Evolutionary conservation across 2,888 invertebrate genomes (phyloP).

Genomic region (Coelopa pilipes): DNA sequence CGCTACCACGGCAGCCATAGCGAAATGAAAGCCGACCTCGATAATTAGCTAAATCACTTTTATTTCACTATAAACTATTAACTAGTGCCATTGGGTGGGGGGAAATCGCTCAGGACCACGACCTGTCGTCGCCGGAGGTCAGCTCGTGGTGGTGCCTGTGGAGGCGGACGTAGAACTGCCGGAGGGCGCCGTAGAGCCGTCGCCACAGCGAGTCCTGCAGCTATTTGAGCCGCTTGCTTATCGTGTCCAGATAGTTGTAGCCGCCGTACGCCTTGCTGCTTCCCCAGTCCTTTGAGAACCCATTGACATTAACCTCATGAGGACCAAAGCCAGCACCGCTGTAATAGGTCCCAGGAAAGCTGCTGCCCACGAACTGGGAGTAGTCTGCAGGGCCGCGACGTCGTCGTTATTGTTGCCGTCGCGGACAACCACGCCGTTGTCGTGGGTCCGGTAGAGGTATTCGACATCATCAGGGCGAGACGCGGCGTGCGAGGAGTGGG

Average conservation of each 20-base stretch:
- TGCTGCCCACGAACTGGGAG: slow-evolving; percentile 62
- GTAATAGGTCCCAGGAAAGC: slow-evolving; percentile 53
- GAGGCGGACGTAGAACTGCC: slow-evolving; percentile 43
- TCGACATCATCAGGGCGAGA: no score
- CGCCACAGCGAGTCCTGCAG: slow-evolving; percentile 37
- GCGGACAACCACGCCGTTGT: background rate
- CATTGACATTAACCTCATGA: slow-evolving; percentile 55
- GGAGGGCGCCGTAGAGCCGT: slow-evolving; percentile 38
- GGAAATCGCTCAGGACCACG: background rate
- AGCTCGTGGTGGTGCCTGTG: slow-evolving; percentile 32
- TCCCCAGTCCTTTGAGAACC: slow-evolving; percentile 61
- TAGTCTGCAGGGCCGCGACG: slow-evolving; percentile 53
- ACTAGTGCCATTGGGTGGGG: no score
- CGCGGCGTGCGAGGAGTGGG: background rate
- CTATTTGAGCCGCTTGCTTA: slow-evolving; percentile 58
- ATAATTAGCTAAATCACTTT: no score
- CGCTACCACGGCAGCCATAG: no score
- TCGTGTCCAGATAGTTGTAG: slow-evolving; percentile 60
- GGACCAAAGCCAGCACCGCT: slow-evolving; percentile 51
- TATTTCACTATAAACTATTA: no score
- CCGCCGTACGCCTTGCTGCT: slow-evolving; percentile 62
- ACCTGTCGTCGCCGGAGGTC: background rate
- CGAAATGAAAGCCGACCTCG: no score
- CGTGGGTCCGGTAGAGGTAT: no score
- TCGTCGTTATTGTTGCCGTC: slow-evolving; percentile 33